phyloP scores from a whole-genome alignment of 2,113 vertebrate genomes.

The Siniperca knerii region DNA sequence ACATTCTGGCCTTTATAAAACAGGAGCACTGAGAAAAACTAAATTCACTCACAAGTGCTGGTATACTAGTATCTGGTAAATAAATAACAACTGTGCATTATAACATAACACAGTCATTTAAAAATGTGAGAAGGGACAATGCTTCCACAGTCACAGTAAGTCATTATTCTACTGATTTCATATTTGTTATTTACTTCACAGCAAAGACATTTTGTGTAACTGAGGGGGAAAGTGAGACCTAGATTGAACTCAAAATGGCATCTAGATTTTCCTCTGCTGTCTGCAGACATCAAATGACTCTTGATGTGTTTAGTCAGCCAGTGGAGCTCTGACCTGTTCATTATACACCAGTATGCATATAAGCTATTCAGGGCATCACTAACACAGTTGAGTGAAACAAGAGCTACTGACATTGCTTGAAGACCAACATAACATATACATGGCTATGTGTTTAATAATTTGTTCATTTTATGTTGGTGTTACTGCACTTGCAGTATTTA shows the following conservation, averaged over 20 bases:
- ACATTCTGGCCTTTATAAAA: neutral
- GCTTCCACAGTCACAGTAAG: neutral
- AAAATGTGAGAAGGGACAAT: neutral
- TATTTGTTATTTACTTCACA: neutral
- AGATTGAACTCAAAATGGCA: constrained; percentile 35
- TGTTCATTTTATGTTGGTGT: neutral
- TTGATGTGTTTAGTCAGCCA: constrained; percentile 57
- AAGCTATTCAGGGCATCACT: constrained; percentile 56
- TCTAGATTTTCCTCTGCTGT: constrained; percentile 23
- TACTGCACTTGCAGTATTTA: neutral
- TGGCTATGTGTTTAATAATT: neutral
- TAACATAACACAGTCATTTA: neutral
- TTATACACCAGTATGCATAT: constrained; percentile 60
- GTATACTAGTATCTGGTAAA: neutral
- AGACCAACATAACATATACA: neutral
- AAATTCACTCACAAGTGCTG: neutral
- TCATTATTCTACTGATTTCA: neutral
- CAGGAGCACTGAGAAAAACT: neutral
- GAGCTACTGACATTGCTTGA: neutral
- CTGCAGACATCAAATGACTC: constrained; percentile 43
- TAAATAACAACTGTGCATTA: neutral
- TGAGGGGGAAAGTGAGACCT: constrained; percentile 6
- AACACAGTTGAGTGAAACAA: constrained; percentile 9
- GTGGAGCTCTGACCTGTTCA: constrained; percentile 52
- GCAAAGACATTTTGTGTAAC: constrained; percentile 4